Evolutionary conservation across 1,140 invertebrate genomes (phyloP).

Genomic region (Bemisia tabaci): DNA sequence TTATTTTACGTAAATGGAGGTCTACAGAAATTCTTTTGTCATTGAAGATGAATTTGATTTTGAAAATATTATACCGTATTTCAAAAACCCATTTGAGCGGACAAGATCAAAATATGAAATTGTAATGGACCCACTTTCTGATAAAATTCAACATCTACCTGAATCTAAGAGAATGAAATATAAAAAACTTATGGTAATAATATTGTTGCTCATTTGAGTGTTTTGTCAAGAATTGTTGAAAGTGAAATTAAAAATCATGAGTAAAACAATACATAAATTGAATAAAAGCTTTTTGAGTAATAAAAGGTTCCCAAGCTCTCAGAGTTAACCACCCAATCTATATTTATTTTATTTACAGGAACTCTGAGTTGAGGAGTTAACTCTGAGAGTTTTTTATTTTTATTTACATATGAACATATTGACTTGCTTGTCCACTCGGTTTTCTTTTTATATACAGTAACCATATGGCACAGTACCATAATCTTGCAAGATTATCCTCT

Average conservation of each 20-base stretch:
- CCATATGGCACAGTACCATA: background rate
- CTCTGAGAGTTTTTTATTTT: no score
- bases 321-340: no score
- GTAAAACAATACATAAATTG: no score
- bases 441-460: background rate
- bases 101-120: conserved; percentile 13
- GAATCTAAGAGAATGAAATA: conserved; percentile 11
- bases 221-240: conserved; percentile 8
- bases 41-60: conserved; percentile 10
- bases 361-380: no score
- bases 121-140: conserved; percentile 12
- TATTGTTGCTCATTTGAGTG: conserved; percentile 11
- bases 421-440: no score
- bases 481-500: background rate
- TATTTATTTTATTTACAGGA: background rate
- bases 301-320: no score
- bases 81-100: conserved; percentile 9
- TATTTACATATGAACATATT: no score
- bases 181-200: conserved; percentile 11
- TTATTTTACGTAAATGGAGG: conserved; percentile 10
- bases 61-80: conserved; percentile 13
- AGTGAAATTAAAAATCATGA: conserved; percentile 3
- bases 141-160: conserved; percentile 12
- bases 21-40: conserved; percentile 9
- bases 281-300: no score